Evolutionary conservation across 2,113 vertebrate genomes (phyloP).

Genomic region (Acanthisitta chloris): DNA sequence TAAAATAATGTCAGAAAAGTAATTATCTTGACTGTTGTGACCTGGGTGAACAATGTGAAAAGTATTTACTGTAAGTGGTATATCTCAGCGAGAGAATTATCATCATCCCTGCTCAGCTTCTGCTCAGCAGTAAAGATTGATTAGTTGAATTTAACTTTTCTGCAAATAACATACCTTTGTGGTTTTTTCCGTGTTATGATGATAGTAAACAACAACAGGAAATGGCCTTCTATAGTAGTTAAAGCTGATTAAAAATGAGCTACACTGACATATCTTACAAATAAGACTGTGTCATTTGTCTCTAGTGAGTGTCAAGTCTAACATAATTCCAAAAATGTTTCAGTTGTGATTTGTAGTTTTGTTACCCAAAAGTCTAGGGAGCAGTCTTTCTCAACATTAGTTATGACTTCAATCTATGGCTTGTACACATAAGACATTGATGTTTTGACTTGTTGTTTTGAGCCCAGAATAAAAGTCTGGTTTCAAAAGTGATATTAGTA

Average conservation of each 20-base stretch:
- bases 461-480: not conserved
- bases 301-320: not conserved
- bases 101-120: not conserved
- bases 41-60: not conserved
- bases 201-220: not conserved
- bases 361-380: not conserved
- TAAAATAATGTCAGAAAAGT: not conserved
- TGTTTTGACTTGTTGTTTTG: not conserved
- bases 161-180: not conserved
- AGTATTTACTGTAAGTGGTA: not conserved
- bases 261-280: not conserved
- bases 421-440: not conserved
- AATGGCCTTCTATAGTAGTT: not conserved
- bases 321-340: not conserved
- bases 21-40: rapidly evolving
- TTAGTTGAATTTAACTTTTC: not conserved
- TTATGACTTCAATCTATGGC: not conserved
- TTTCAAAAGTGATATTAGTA: not conserved
- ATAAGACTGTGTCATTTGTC: not conserved
- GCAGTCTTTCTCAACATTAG: not conserved
- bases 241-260: not conserved
- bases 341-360: not conserved
- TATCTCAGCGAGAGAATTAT: not conserved
- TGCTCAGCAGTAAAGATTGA: not conserved
- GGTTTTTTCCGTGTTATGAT: not conserved